phyloP scores from a whole-genome alignment of 2,797 vertebrate species.

The Enteromius mattozi region DNA sequence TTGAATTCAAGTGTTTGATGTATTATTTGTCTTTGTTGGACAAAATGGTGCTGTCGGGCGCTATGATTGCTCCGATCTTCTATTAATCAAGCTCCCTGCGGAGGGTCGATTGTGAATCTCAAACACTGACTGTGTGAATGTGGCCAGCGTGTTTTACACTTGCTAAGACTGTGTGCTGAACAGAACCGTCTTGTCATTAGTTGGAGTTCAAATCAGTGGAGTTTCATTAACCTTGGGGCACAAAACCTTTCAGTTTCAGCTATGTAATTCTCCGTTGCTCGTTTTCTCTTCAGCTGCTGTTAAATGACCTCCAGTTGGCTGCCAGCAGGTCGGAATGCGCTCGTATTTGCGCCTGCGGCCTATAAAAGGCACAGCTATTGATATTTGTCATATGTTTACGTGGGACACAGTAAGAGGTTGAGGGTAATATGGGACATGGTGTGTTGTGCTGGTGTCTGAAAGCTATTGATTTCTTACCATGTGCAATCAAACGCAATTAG shows the following conservation, averaged over 20 bases:
- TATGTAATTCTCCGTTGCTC: not conserved
- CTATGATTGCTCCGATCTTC: not conserved
- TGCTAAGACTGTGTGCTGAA: not conserved
- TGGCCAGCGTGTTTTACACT: not conserved
- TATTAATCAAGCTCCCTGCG: not conserved
- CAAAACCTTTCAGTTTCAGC: not conserved
- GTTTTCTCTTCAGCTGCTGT: not conserved
- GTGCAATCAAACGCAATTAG: constrained; percentile 75
- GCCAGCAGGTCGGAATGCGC: not conserved
- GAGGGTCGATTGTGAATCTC: not conserved
- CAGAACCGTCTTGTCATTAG: not conserved
- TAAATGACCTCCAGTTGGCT: not conserved
- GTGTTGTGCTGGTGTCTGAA: constrained; percentile 55
- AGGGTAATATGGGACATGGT: constrained; percentile 16
- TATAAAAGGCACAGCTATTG: not conserved
- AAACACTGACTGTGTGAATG: not conserved
- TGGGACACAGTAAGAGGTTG: constrained; percentile 8
- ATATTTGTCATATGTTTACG: constrained; percentile 24
- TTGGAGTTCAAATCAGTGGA: not conserved
- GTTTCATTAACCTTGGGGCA: not conserved
- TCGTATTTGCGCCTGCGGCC: not conserved
- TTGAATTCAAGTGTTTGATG: not conserved
- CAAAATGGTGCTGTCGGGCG: not conserved
- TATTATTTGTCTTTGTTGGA: not conserved
- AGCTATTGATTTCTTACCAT: constrained; percentile 66